Evolutionary conservation across 2,113 vertebrate species (phyloP), one percentile per base, ranked within the genome.

Genomic region (Syngnathus floridae): DNA sequence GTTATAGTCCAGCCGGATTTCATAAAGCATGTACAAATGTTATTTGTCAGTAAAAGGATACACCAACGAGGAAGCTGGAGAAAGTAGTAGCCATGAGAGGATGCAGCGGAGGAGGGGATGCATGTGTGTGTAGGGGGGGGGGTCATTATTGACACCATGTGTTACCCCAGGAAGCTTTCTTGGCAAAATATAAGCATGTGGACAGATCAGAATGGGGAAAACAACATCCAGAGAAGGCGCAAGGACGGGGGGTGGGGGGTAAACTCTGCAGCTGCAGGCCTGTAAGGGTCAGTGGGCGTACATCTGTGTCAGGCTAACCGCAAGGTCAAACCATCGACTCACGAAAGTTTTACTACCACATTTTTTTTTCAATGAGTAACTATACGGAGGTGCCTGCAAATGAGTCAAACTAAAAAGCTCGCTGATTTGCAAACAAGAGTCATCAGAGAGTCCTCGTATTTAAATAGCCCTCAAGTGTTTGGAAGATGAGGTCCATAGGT

Each of bases 131-230:
- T 63, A 52, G 46, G 67, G 35, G 71, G 65, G 69, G 69, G 65
- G 67, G 21, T 80, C 72, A 81, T 86, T 86, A 87, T 87, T 87
- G 87, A 82, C 85, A 87, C 81, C 87, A 87, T 87, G 81, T 88
- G 87, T 86, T 83, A 82, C 81, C 81, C 78, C 82, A 88, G 85
- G 85, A 87, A 86, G 82, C 76, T 80, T 31, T 69, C 74, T 60
- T 73, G 77, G 74, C 79, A 86, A 79, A 79, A 84, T 84, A 78
- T 58, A 86, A 78, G 80, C 76, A 80, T 64, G 71, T 63, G 62
- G 65, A 75, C 74, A 87, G 79, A 85, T 87, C 85, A 84, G 74
- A 84, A 71, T 73, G 73, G 54, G 75, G 54, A 14, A 36, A n/a
- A 62, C 4, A 57, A 72, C 64, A 61, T 1, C 31, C 65, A 81